Evolutionary conservation across 92 coral and sea anemone genomes (phyloP), one percentile per base, ranked within the genome.

Genomic region (Epizoanthus illoricatus): DNA sequence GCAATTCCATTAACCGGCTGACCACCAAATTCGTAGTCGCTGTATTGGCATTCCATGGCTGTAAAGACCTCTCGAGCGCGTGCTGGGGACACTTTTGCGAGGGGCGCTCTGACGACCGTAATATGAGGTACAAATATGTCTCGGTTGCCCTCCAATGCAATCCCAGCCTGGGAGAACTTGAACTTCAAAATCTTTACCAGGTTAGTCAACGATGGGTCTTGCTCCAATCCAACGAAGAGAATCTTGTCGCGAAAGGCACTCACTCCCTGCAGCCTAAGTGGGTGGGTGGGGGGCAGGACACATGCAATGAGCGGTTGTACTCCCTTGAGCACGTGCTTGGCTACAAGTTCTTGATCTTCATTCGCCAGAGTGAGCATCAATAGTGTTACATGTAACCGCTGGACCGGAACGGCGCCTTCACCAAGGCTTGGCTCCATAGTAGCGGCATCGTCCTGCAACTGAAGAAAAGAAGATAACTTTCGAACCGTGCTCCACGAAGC

Each of bases 41-140:
- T 70, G 88, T 75, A 70, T 49, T 80, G 33, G 19, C 60, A 68
- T 42, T 85, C 88, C 24, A 90, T 54, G 43, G 64, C 69, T 12
- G 94, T n/a, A 64, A 90, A 83, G 8, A 57, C 52, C 60, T 65
- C 64, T 16, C 70, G 71, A 8, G 82, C 70, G 47, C 75, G 43
- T 41, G 74, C 65, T n/a, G 63, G 81, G 12, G 85, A 85, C 64
- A 85, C 64, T 62, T 74, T 85, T 6, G 76, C 66, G 0, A 79
- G 11, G 71, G 43, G 82, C 57, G 71, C 80, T 41, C 90, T 84
- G 21, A 43, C 33, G 65, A 92, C 69, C 15, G 90, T 92, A 56
- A 92, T 54, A 65, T 92, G 97, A 11, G 97, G 94, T 10, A 59
- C 80, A 90, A 90, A 92, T 16, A 23, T 58, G n/a, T 86, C 86